phyloP scores from a whole-genome alignment of 2,797 vertebrate genomes.

The Scleropages formosus region DNA sequence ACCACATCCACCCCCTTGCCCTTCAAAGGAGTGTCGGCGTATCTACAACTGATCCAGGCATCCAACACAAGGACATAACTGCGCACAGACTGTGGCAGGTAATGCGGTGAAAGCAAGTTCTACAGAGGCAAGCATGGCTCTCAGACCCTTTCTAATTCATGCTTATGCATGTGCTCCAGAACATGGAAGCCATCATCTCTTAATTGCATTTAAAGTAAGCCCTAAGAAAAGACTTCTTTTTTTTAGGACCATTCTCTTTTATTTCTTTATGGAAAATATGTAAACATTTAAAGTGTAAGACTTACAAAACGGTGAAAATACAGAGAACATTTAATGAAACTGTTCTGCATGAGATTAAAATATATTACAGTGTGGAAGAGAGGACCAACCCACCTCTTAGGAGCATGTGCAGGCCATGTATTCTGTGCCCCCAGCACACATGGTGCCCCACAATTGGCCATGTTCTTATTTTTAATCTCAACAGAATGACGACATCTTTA shows the following conservation, averaged over 20 bases:
- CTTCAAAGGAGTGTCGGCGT: not conserved
- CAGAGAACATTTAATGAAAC: not conserved
- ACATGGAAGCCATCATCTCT: not conserved
- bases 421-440: not conserved
- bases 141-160: not conserved
- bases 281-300: not conserved
- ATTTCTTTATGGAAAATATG: not conserved
- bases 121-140: not conserved
- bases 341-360: not conserved
- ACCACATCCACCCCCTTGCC: not conserved
- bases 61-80: not conserved
- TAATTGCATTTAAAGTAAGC: not conserved
- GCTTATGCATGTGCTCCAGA: not conserved
- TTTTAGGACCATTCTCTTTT: not conserved
- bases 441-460: too few relatives aligned
- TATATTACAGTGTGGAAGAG: constrained; percentile 1
- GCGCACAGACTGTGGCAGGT: constrained; percentile 6
- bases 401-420: constrained; percentile 8
- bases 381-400: not conserved
- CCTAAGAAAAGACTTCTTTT: not conserved
- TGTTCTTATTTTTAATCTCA: not conserved
- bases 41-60: not conserved
- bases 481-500: constrained; percentile 10
- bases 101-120: not conserved
- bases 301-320: not conserved